Percentiles rank a stretch among this genome's conserved stretches.
phyloP scores from a whole-genome alignment of 2,888 invertebrate genomes.

The Nymphalis polychloros region DNA sequence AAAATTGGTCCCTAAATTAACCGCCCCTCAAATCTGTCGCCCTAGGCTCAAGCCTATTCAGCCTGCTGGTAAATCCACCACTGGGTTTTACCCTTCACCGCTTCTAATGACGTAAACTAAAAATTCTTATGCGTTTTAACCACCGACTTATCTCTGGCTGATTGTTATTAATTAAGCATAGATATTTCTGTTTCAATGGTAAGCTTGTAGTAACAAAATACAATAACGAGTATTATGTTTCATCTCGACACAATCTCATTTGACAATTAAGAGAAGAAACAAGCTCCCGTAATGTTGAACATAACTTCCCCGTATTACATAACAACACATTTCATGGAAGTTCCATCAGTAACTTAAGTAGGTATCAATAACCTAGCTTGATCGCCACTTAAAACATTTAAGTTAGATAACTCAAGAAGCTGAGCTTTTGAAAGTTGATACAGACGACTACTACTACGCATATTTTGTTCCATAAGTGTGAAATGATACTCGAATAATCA shows the following conservation, averaged over 20 bases:
- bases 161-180: neutral
- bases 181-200: neutral
- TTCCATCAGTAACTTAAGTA: neutral
- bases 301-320: neutral
- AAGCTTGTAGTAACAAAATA: conserved; percentile 12
- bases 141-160: neutral
- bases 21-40: too few species aligned
- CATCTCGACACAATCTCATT: neutral
- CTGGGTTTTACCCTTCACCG: too few species aligned
- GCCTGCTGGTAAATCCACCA: too few species aligned
- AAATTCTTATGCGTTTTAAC: too few species aligned
- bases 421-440: neutral
- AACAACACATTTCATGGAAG: neutral
- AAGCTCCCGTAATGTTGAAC: neutral
- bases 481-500: neutral
- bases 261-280: conserved; percentile 3
- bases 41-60: too few species aligned
- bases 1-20: too few species aligned
- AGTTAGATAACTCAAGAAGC: neutral
- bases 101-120: too few species aligned
- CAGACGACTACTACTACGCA: neutral
- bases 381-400: neutral
- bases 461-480: neutral
- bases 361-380: conserved; percentile 3
- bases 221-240: neutral